Percentiles rank a stretch among this genome's conserved stretches.
Evolutionary conservation across 30 jellyfish, hydroid and myxozoan species (phyloP).

Genomic region (Aurelia aurita): DNA sequence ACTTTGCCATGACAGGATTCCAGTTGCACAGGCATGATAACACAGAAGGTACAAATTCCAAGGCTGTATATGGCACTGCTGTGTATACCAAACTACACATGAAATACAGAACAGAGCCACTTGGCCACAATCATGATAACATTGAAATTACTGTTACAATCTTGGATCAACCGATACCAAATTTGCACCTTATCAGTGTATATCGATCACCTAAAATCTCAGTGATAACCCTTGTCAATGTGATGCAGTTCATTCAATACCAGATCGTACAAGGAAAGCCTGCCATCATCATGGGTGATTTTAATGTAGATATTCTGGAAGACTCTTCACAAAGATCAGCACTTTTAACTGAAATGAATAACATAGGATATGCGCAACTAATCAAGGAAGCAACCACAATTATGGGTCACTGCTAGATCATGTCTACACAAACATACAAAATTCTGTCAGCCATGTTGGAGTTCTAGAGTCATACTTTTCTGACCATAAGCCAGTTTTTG

Average conservation of each 20-base stretch:
- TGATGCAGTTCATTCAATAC: neutral
- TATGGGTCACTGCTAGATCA: constrained; percentile 23
- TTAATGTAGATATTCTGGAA: constrained; percentile 10
- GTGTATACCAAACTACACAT: neutral
- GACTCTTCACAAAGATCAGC: neutral
- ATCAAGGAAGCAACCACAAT: constrained; percentile 2
- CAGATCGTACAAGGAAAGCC: neutral
- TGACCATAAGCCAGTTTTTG: too few relatives aligned
- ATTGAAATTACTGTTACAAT: constrained; percentile 32
- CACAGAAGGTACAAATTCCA: neutral
- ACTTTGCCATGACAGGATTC: neutral
- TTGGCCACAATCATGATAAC: neutral
- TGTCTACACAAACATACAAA: constrained; percentile 10
- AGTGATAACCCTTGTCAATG: neutral
- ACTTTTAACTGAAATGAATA: neutral
- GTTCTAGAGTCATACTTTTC: too few relatives aligned
- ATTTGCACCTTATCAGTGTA: constrained; percentile 7
- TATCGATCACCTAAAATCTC: constrained; percentile 20
- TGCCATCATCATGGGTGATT: constrained; percentile 33
- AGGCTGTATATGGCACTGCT: constrained; percentile 30
- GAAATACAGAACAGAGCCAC: neutral
- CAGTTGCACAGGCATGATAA: constrained; percentile 21
- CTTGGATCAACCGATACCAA: neutral
- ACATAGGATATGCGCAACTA: neutral
- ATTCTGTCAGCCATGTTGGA: neutral